Percentiles rank a stretch among this genome's conserved stretches.
Conservation (phyloP, 1,140 invertebrate genomes). For the Neodiprion virginianus region DNA sequence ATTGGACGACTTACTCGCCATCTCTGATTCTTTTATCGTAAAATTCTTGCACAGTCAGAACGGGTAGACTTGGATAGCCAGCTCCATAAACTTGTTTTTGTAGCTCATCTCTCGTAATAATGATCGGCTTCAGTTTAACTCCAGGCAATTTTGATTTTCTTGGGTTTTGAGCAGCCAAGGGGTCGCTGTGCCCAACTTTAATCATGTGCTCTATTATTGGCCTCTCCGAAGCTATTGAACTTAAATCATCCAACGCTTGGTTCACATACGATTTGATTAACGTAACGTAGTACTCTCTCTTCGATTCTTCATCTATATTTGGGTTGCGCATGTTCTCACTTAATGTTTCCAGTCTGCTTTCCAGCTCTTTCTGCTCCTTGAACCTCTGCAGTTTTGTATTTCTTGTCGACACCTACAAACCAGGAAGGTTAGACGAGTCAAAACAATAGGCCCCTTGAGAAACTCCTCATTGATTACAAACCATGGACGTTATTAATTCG, state of each 20-base stretch:
- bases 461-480: slow-evolving; percentile 19
- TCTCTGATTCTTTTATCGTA: slow-evolving; percentile 87
- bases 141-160: slow-evolving; percentile 53
- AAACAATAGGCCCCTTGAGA: neutral
- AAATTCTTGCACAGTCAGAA: slow-evolving; percentile 94
- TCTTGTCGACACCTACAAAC: slow-evolving; percentile 60
- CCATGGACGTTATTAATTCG: slow-evolving; percentile 50
- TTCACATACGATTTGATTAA: slow-evolving; percentile 79
- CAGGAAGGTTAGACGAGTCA: neutral
- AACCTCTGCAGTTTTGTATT: slow-evolving; percentile 82
- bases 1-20: slow-evolving; percentile 70
- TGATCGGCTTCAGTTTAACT: slow-evolving; percentile 82
- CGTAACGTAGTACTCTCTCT: slow-evolving; percentile 83
- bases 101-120: slow-evolving; percentile 87
- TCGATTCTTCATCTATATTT: slow-evolving; percentile 79
- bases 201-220: slow-evolving; percentile 77
- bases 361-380: slow-evolving; percentile 80
- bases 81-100: slow-evolving; percentile 94
- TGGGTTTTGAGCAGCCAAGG: slow-evolving; percentile 39
- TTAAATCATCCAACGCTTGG: slow-evolving; percentile 80
- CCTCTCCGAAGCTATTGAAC: slow-evolving; percentile 75
- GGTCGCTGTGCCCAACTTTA: slow-evolving; percentile 34
- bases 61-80: slow-evolving; percentile 93
- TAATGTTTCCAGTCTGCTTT: slow-evolving; percentile 72
- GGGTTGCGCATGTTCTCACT: slow-evolving; percentile 69